Percentiles rank a stretch among this genome's conserved stretches.
phyloP scores from a whole-genome alignment of 2,113 vertebrate genomes.

The Blennius ocellaris region DNA sequence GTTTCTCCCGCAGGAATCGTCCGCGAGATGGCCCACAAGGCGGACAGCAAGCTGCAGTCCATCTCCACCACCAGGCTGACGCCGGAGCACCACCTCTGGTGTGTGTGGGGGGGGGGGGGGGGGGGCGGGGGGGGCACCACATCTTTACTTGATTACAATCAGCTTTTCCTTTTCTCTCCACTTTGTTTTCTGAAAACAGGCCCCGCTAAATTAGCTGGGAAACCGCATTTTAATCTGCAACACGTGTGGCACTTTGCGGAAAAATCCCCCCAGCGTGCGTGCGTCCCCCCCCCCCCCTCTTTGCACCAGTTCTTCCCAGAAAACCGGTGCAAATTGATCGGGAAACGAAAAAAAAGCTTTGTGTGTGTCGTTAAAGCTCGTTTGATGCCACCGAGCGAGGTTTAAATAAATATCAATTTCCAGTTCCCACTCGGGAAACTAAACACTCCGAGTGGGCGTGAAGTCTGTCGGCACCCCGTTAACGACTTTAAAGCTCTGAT shows the following conservation, averaged over 20 bases:
- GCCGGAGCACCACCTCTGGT: conserved; percentile 85
- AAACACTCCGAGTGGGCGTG: neutral
- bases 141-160: conserved; percentile 73
- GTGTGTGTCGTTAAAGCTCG: too few species aligned
- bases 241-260: conserved; percentile 50
- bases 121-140: too few species aligned
- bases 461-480: too few species aligned
- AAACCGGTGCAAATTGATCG: too few species aligned
- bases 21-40: conserved; percentile 78
- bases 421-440: neutral
- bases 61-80: conserved; percentile 81
- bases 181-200: conserved; percentile 53
- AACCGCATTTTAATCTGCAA: conserved; percentile 72
- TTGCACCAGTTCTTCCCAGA: conserved; percentile 32
- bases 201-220: conserved; percentile 71
- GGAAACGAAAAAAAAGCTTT: too few species aligned
- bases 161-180: conserved; percentile 42
- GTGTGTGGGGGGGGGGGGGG: too few species aligned
- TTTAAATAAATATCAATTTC: conserved; percentile 17
- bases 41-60: conserved; percentile 81
- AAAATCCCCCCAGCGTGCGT: conserved; percentile 16
- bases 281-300: too few species aligned
- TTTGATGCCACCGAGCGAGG: conserved; percentile 2
- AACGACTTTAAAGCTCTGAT: neutral
- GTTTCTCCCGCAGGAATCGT: conserved; percentile 70